Conservation (phyloP, 2,113 vertebrate genomes). For the Rhabdornis inornatus region DNA sequence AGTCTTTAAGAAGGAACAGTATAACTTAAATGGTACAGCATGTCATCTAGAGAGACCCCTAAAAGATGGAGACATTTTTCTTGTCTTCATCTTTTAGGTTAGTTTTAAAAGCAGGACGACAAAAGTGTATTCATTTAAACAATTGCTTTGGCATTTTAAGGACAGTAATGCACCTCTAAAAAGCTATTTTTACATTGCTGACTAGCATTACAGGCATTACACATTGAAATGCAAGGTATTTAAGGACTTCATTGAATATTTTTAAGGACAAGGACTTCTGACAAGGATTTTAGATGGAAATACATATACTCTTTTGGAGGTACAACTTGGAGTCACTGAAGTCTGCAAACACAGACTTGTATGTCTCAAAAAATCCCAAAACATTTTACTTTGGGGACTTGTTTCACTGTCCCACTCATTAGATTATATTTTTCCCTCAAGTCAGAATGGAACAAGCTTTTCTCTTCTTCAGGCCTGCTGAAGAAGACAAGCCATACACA, state of each 20-base stretch:
- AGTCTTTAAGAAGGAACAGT: neutral
- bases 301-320: neutral
- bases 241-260: neutral
- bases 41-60: neutral
- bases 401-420: neutral
- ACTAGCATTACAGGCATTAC: neutral
- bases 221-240: neutral
- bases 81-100: neutral
- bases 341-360: neutral
- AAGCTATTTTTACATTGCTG: neutral
- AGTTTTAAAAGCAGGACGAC: neutral
- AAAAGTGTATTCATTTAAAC: neutral
- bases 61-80: neutral
- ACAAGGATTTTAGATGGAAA: neutral
- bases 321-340: neutral
- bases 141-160: neutral
- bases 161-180: neutral
- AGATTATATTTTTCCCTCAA: neutral
- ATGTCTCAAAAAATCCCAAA: neutral
- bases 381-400: neutral
- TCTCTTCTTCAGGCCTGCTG: neutral
- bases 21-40: neutral
- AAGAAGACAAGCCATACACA: neutral
- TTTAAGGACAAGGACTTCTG: neutral
- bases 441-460: neutral